Evolutionary conservation across 2,888 invertebrate genomes (phyloP).

Genomic region (Nematopogon swammerdamellus): DNA sequence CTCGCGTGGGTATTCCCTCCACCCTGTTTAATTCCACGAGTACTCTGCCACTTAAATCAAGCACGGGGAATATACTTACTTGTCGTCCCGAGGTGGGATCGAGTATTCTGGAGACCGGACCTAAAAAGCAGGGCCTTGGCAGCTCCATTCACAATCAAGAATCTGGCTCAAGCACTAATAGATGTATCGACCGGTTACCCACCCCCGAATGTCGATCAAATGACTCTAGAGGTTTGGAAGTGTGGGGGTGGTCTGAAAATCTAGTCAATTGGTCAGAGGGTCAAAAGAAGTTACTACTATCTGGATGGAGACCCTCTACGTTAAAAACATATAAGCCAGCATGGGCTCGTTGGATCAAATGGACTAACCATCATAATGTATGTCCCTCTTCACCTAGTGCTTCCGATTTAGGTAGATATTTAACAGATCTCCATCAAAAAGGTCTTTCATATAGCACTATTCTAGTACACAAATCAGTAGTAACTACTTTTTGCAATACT

Average conservation of each 20-base stretch:
- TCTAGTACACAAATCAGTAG: slow-evolving; percentile 8
- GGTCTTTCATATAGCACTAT: slow-evolving; percentile 4
- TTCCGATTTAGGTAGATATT: too few relatives aligned
- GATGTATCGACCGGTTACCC: slow-evolving; percentile 5
- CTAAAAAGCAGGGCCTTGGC: slow-evolving; percentile 9
- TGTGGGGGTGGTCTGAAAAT: background rate
- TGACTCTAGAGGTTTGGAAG: background rate
- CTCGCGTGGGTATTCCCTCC: slow-evolving; percentile 20
- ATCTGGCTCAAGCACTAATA: slow-evolving; percentile 7
- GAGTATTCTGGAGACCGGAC: slow-evolving; percentile 16
- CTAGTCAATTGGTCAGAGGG: too few relatives aligned
- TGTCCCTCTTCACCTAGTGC: too few relatives aligned
- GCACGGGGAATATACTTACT: slow-evolving; percentile 8
- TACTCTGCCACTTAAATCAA: slow-evolving; percentile 12
- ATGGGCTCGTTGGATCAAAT: too few relatives aligned
- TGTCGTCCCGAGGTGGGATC: slow-evolving; percentile 13
- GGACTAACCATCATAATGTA: too few relatives aligned
- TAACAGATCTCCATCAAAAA: too few relatives aligned
- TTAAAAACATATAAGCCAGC: too few relatives aligned
- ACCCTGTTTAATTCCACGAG: slow-evolving; percentile 14
- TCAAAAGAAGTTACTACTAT: too few relatives aligned
- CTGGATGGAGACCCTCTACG: too few relatives aligned
- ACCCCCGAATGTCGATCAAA: background rate
- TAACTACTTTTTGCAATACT: slow-evolving; percentile 6
- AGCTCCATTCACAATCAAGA: slow-evolving; percentile 6